Percentiles rank a stretch among this genome's conserved stretches.
phyloP scores from a whole-genome alignment of 2,797 vertebrate species.

The Spondyliosoma cantharus region DNA sequence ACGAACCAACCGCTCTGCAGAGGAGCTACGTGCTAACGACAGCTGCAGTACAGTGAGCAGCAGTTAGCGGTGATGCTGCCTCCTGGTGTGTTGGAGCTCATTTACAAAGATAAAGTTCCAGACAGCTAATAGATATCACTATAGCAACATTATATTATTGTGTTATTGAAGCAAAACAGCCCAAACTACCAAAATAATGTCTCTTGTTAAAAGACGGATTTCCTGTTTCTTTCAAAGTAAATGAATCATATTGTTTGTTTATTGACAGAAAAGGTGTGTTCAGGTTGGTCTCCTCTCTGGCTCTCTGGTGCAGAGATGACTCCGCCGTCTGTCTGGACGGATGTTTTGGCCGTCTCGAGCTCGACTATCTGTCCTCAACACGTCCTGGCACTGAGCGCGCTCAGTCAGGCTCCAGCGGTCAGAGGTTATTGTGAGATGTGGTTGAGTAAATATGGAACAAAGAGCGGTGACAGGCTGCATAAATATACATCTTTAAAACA shows the following conservation, averaged over 20 bases:
- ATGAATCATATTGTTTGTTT: neutral
- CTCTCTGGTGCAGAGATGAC: neutral
- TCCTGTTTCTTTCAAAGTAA: neutral
- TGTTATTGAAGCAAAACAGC: too few relatives aligned
- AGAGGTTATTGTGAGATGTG: conserved; percentile 3
- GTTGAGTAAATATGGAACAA: neutral
- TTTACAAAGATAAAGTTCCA: neutral
- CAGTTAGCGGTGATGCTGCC: too few relatives aligned
- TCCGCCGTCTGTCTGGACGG: conserved; percentile 8
- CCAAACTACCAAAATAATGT: neutral
- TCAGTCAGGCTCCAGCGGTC: conserved; percentile 7
- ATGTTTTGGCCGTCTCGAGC: neutral
- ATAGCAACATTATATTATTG: too few relatives aligned
- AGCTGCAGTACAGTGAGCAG: too few relatives aligned
- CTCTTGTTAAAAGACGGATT: neutral
- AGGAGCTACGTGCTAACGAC: too few relatives aligned
- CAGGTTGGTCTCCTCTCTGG: neutral
- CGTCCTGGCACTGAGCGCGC: neutral
- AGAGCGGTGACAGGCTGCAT: neutral
- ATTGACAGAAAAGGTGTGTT: neutral
- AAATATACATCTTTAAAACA: conserved; percentile 11
- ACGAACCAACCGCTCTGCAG: too few relatives aligned
- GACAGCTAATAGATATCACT: too few relatives aligned
- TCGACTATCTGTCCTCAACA: conserved; percentile 9
- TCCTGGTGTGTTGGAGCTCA: too few relatives aligned